Conservation (phyloP, 2,888 invertebrate species). For the Diloba caeruleocephala region DNA sequence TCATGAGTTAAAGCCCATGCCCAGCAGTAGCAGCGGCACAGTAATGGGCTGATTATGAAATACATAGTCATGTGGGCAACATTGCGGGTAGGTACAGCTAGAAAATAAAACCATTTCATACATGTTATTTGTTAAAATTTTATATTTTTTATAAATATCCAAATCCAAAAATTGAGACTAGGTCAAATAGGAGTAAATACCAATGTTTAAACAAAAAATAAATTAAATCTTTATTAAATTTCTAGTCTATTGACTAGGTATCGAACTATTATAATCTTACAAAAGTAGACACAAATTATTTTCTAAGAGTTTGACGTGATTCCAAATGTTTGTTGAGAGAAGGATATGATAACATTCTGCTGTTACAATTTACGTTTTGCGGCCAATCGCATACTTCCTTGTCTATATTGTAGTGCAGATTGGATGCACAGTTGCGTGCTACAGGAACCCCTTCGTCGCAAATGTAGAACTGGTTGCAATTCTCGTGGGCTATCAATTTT, state of each 20-base stretch:
- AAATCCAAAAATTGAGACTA: no score
- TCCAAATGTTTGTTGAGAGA: slow-evolving; percentile 49
- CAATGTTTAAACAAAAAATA: no score
- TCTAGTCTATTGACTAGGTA: slow-evolving; percentile 26
- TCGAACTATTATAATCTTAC: slow-evolving; percentile 15
- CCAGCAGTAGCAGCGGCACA: no score
- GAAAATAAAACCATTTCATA: no score
- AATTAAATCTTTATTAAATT: no score
- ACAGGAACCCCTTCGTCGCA: slow-evolving; percentile 54
- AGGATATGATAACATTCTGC: slow-evolving; percentile 23
- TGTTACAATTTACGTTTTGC: slow-evolving; percentile 49
- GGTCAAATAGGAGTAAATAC: no score
- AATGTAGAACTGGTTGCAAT: slow-evolving; percentile 60
- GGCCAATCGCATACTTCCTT: slow-evolving; percentile 56
- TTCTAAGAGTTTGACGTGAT: slow-evolving; percentile 30
- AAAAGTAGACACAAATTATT: slow-evolving; percentile 21
- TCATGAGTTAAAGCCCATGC: no score
- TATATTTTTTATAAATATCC: no score
- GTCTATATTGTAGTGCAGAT: slow-evolving; percentile 52
- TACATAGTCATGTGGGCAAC: no score
- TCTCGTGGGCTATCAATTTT: slow-evolving; percentile 58
- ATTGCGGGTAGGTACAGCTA: no score
- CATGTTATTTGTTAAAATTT: no score
- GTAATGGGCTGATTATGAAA: no score
- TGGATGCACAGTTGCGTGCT: slow-evolving; percentile 39